phyloP scores from a whole-genome alignment of 2,113 vertebrate genomes.

The Hipposideros armiger region DNA sequence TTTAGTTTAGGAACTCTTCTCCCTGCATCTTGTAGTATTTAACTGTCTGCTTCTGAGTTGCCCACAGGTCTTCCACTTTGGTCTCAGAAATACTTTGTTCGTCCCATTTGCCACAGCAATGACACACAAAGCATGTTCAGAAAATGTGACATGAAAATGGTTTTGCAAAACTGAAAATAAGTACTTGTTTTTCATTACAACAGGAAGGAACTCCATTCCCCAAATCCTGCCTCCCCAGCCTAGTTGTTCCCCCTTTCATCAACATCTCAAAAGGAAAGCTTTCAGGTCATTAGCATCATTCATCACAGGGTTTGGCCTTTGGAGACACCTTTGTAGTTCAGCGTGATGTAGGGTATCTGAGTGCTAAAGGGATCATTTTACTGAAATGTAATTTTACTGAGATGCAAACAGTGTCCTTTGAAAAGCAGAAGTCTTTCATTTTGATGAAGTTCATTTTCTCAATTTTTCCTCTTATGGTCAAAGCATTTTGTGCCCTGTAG shows the following conservation, averaged over 20 bases:
- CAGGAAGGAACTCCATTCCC: not conserved
- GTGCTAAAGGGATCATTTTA: not conserved
- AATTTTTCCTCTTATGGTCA: not conserved
- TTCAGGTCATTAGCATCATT: not conserved
- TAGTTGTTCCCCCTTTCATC: not conserved
- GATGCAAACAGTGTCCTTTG: not conserved
- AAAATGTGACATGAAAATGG: constrained; percentile 29
- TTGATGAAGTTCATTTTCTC: constrained; percentile 12
- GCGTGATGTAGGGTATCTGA: not conserved
- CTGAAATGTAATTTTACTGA: not conserved
- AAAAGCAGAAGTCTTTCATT: constrained; percentile 57
- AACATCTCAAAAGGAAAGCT: not conserved
- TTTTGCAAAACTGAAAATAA: constrained; percentile 38
- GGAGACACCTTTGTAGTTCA: not conserved
- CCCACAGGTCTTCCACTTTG: not conserved
- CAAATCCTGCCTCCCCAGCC: not conserved
- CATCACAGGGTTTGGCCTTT: not conserved
- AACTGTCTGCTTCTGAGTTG: not conserved
- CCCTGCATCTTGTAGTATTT: not conserved
- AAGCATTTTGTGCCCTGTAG: constrained; percentile 8
- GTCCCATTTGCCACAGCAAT: not conserved
- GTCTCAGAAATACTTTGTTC: constrained; percentile 26
- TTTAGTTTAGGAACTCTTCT: not conserved
- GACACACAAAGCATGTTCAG: not conserved
- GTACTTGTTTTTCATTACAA: constrained; percentile 14